These are phyloP conservation scores for Xiphorhynchus elegans DNA, from an alignment of 2,113 vertebrate species.

Conservation along the genomic window DNA sequence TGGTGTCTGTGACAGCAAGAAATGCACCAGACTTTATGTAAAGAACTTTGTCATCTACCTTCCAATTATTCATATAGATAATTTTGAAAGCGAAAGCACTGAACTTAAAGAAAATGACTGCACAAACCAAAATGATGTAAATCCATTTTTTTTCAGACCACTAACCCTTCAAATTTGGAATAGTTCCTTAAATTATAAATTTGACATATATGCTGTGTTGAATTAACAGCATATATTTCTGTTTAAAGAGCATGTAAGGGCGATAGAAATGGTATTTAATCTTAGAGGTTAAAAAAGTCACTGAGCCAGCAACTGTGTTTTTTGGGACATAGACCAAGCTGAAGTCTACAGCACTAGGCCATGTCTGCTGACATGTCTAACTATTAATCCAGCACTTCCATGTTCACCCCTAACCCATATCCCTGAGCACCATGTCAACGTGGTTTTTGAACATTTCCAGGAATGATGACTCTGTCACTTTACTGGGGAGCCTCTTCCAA, in stretches of 20 bases:
- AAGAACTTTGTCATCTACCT: background rate
- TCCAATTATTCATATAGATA: background rate
- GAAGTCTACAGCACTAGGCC: fast-evolving
- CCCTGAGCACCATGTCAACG: background rate
- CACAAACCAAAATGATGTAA: background rate
- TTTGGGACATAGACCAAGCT: background rate
- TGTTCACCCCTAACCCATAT: background rate
- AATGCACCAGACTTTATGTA: background rate
- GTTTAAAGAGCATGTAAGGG: background rate
- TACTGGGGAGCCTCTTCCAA: background rate
- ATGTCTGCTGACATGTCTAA: background rate
- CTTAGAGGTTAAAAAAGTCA: background rate
- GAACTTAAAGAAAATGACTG: background rate
- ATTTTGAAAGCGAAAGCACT: background rate
- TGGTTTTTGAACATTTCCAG: background rate
- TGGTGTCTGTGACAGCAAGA: background rate
- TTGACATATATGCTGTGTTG: background rate
- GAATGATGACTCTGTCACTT: background rate
- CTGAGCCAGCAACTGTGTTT: background rate
- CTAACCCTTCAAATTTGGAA: background rate
- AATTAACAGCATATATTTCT: background rate
- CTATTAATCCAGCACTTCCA: background rate
- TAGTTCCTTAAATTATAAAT: background rate
- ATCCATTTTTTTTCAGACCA: background rate
- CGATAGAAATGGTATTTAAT: background rate